Evolutionary conservation across 92 coral and sea anemone genomes (phyloP).

Genomic region (Siderastrea radians): DNA sequence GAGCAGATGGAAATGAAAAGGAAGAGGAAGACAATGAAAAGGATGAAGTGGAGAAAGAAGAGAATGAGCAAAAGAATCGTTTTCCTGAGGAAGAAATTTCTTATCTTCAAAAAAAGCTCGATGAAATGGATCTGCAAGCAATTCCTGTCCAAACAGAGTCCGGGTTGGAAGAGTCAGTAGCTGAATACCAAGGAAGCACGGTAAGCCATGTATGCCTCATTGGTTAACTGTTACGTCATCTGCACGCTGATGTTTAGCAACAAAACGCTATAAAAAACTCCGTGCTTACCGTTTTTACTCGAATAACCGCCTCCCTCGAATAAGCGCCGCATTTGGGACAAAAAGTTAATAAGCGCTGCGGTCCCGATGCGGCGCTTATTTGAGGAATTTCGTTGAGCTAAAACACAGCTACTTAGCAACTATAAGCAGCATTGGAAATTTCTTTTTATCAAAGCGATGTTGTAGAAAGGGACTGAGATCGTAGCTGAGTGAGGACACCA

Average conservation of each 20-base stretch:
- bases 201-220: neutral
- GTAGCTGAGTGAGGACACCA: no score
- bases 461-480: no score
- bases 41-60: constrained; percentile 2
- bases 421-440: no score
- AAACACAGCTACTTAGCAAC: no score
- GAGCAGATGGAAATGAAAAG: neutral
- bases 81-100: neutral
- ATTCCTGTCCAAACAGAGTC: neutral
- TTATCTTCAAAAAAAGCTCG: neutral
- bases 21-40: neutral
- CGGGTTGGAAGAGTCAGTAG: neutral
- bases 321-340: no score
- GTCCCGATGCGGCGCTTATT: no score
- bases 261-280: neutral
- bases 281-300: neutral
- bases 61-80: constrained; percentile 11
- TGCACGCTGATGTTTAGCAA: neutral
- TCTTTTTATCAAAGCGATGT: no score
- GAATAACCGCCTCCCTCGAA: no score
- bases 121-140: neutral
- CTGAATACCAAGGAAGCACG: neutral
- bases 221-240: neutral
- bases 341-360: no score
- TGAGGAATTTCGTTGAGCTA: no score